These are phyloP conservation scores for Lumbricus terrestris DNA, from an alignment of 2,888 invertebrate species.

Conservation along the genomic window DNA sequence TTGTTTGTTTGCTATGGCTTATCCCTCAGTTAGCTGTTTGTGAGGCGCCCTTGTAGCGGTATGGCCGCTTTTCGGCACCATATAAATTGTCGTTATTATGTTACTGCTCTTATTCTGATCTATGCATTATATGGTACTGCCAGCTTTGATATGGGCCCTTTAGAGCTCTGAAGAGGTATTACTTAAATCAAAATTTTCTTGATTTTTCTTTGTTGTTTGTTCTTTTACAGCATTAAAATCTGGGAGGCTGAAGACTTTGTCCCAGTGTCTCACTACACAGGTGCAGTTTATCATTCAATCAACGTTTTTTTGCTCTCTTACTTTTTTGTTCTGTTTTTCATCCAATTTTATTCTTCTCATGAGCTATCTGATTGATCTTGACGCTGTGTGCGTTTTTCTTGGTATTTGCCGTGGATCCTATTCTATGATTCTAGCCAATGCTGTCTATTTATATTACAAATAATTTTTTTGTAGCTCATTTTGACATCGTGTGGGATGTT, in stretches of 20 bases:
- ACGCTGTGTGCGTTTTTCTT: not conserved
- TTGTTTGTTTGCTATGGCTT: no score
- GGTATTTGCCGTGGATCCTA: not conserved
- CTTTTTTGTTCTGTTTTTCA: not conserved
- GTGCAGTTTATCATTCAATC: not conserved
- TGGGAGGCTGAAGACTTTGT: conserved; percentile 6
- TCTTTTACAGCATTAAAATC: not conserved
- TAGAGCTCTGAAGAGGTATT: not conserved
- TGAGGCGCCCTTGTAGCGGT: no score
- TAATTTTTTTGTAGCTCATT: not conserved
- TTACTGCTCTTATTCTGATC: not conserved
- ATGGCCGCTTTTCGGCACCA: no score
- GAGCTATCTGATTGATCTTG: not conserved
- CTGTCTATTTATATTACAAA: no score
- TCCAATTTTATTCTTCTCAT: not conserved
- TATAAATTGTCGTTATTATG: no score
- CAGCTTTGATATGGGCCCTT: not conserved
- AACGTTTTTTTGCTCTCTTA: not conserved
- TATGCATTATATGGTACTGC: no score
- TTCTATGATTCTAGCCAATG: no score
- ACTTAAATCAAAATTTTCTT: not conserved
- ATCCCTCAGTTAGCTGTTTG: no score
- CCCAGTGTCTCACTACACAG: not conserved
- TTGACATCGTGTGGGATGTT: conserved; percentile 6
- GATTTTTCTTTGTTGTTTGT: not conserved